phyloP scores from a whole-genome alignment of 2,113 vertebrate genomes.

The Rhizomys pruinosus region DNA sequence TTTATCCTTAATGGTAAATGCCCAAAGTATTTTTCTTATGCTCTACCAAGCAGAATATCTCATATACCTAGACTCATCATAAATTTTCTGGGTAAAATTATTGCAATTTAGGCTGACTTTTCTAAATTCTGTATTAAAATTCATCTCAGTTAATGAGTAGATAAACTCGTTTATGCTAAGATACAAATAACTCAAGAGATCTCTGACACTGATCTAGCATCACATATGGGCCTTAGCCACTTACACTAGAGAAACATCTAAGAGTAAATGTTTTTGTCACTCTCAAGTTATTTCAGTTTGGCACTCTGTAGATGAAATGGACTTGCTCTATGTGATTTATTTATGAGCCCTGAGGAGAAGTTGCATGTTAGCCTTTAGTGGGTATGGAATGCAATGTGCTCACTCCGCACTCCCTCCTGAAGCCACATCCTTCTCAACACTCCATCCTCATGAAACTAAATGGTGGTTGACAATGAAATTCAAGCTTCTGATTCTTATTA shows the following conservation, averaged over 20 bases:
- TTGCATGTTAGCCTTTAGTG: neutral
- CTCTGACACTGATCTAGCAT: no score
- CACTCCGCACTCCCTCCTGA: neutral
- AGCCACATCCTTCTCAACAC: constrained; percentile 39
- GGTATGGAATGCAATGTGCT: neutral
- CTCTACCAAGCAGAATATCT: no score
- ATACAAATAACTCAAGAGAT: no score
- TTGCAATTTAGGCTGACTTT: no score
- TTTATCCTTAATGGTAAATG: no score
- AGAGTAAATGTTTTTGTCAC: constrained; percentile 16
- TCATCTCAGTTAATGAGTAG: no score
- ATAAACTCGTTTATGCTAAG: no score
- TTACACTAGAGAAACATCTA: neutral
- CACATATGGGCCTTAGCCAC: no score
- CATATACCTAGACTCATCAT: no score
- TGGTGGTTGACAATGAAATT: constrained; percentile 78
- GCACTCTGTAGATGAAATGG: neutral
- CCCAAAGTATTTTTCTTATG: no score
- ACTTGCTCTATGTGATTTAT: neutral
- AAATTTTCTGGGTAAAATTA: no score
- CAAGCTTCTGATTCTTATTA: constrained; percentile 84
- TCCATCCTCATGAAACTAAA: constrained; percentile 67
- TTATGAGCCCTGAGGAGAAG: neutral
- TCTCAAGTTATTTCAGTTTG: neutral
- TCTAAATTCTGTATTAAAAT: no score